A percentile compares a stretch with the other conserved stretches of the same genome.
phyloP scores from a whole-genome alignment of 2,888 invertebrate species.

The Pyrrhosoma nymphula region DNA sequence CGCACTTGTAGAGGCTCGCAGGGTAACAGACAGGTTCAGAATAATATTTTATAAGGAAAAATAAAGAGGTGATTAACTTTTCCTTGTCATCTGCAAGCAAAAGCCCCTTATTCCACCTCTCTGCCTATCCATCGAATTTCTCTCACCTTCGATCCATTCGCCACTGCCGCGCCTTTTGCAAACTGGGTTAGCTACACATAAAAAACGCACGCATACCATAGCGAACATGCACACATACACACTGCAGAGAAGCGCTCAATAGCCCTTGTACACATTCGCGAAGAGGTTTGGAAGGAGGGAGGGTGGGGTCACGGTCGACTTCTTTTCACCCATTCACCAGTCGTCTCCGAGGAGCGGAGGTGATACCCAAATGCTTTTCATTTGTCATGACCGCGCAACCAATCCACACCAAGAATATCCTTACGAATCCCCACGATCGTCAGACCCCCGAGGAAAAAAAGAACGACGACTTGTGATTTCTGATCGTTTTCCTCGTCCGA shows the following conservation, averaged over 20 bases:
- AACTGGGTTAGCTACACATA: slow-evolving; percentile 54
- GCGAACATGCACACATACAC: not conserved
- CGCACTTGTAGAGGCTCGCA: too few species aligned
- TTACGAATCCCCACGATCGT: not conserved
- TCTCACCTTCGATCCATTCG: not conserved
- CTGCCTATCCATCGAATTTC: not conserved
- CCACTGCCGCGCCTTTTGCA: slow-evolving; percentile 31
- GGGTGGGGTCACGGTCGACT: slow-evolving; percentile 51
- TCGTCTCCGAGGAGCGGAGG: slow-evolving; percentile 17
- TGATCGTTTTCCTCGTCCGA: not conserved
- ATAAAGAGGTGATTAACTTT: too few species aligned
- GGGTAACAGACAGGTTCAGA: too few species aligned
- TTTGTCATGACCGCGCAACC: not conserved
- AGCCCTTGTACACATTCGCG: not conserved
- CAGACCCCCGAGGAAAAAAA: too few species aligned
- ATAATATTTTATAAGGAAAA: too few species aligned
- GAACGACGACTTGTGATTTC: not conserved
- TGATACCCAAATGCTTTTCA: not conserved
- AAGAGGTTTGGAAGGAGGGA: not conserved
- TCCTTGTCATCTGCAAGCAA: too few species aligned
- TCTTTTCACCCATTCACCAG: slow-evolving; percentile 46
- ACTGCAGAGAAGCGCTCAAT: not conserved
- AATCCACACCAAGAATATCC: not conserved
- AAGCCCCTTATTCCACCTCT: too few species aligned
- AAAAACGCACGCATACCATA: not conserved